Conservation (phyloP, 2,113 vertebrate species). For the Pycnonotus jocosus region DNA sequence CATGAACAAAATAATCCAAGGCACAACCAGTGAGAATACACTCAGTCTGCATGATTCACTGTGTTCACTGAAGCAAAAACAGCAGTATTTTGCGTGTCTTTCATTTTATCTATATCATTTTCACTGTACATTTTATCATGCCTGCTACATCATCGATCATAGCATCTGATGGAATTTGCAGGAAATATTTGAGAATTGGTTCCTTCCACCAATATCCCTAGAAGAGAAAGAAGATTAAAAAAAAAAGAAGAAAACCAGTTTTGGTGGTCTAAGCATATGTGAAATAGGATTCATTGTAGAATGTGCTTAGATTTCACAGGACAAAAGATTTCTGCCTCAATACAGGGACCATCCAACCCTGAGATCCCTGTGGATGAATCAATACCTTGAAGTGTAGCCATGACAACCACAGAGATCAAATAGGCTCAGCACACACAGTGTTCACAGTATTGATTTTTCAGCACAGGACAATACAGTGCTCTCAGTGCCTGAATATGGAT, state of each 20-base stretch:
- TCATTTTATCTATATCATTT: not conserved
- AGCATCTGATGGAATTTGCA: not conserved
- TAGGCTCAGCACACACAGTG: slow-evolving; percentile 45
- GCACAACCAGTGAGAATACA: not conserved
- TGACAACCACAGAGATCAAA: slow-evolving; percentile 65
- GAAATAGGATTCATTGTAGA: not conserved
- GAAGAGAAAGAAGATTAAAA: not conserved
- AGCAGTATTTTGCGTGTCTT: not conserved
- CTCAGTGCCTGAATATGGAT: slow-evolving; percentile 44
- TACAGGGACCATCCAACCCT: slow-evolving; percentile 35
- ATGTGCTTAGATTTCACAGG: slow-evolving; percentile 27
- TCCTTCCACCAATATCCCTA: not conserved
- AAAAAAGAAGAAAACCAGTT: not conserved
- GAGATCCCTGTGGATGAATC: slow-evolving; percentile 56
- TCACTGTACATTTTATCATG: not conserved
- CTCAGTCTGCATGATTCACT: not conserved
- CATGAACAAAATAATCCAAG: not conserved
- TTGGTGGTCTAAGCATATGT: not conserved
- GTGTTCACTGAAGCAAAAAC: not conserved
- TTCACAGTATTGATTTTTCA: slow-evolving; percentile 63
- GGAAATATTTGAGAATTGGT: not conserved
- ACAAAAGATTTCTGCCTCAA: slow-evolving; percentile 46
- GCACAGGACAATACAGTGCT: slow-evolving; percentile 37
- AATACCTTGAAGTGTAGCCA: slow-evolving; percentile 61
- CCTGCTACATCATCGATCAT: not conserved